A percentile compares a stretch with the other conserved stretches of the same genome.
Conservation (phyloP, 2,797 vertebrate species). For the Podargus strigoides region DNA sequence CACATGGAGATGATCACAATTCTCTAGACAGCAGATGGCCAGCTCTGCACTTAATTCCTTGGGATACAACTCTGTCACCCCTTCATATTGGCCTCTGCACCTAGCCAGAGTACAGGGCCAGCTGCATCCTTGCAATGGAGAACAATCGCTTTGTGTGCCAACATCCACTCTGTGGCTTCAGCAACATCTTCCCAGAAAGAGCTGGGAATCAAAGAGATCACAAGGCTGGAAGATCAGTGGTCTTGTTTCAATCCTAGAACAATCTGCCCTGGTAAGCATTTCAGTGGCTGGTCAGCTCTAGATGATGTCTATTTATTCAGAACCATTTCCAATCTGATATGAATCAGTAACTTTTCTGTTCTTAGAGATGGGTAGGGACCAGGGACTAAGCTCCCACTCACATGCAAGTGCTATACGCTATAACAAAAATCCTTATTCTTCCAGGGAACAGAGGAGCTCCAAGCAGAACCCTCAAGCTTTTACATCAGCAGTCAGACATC, state of each 20-base stretch:
- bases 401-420: background rate
- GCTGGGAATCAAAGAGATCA: background rate
- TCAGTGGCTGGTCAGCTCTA: background rate
- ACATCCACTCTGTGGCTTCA: slow-evolving; percentile 16
- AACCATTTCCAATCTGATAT: background rate
- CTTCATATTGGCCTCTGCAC: background rate
- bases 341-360: background rate
- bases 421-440: background rate
- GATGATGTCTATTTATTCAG: background rate
- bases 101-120: background rate
- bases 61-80: background rate
- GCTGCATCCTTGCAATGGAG: background rate
- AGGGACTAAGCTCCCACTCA: background rate
- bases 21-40: background rate
- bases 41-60: background rate
- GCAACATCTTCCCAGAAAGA: background rate
- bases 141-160: background rate
- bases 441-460: background rate
- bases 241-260: background rate
- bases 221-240: background rate
- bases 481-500: background rate
- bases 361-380: background rate
- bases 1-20: background rate
- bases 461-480: background rate
- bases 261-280: background rate